Evolutionary conservation across 1,140 invertebrate genomes (phyloP), one percentile per base, ranked within the genome.

Genomic region (Bombus confusus): DNA sequence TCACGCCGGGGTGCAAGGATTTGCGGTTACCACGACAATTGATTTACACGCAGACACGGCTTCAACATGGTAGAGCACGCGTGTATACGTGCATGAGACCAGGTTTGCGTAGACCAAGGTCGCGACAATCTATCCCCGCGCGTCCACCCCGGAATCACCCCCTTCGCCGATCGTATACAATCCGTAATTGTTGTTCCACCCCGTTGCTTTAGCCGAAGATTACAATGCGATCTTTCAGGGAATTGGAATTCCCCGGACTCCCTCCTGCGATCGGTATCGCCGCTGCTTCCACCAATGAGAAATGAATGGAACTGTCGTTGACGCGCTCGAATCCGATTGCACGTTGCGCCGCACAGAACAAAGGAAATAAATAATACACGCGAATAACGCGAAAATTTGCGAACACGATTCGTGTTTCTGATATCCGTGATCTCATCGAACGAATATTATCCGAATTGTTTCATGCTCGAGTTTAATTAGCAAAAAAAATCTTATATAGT

Each of bases 1-100:
- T 93, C 90, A 93, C 87, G 87, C 90, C 80, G 80, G 87, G 89
- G 86, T 87, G 88, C 90, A 90, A 91, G 91, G 92, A 93, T 93
- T 93, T 93, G 92, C 90, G 93, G 92, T 92, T 91, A 83, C 88
- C 90, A 90, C 92, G 93, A 93, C 93, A 94, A 93, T 94, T 93
- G 92, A 94, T 93, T 93, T 93, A 93, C 93, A 93, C 89, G 91
- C 91, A 89, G 52, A 85, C 85, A 83, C 87, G 71, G 57, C 57
- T 52, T 43, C 66, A 52, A 71, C 76, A 83, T 71, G 73, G 28
- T 31, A 57, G 73, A 59, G 59, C 69, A 69, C 66, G 74, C 37
- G 69, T 66, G 69, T 73, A 62, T 41, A 69, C 28, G 52, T 41
- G 34, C 22, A n/a, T 22, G 80, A 12, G 71, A 22, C 3, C 59